These are phyloP conservation scores for Cotesia typhae DNA, from an alignment of 1,140 invertebrate species.

Conservation along the genomic window DNA sequence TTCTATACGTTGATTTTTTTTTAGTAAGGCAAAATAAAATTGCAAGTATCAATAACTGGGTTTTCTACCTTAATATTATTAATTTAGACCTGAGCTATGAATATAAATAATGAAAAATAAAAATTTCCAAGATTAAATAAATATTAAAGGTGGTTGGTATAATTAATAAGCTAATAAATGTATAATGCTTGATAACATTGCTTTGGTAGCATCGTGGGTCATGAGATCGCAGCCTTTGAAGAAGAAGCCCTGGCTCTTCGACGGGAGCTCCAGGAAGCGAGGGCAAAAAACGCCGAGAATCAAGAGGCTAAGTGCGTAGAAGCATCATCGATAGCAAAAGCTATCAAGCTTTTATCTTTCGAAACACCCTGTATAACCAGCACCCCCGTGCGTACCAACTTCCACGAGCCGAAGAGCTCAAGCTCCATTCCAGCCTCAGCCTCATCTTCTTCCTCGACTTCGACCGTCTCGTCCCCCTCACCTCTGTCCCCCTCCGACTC, in stretches of 20 bases:
- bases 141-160: not conserved
- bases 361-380: conserved; percentile 55
- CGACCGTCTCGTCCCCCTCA: conserved; percentile 17
- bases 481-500: conserved; percentile 39
- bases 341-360: conserved; percentile 56
- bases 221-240: conserved; percentile 63
- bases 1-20: no score
- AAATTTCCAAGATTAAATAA: no score
- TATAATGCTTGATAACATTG: conserved; percentile 25
- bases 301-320: conserved; percentile 63
- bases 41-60: no score
- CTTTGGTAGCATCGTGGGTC: conserved; percentile 56
- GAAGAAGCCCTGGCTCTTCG: conserved; percentile 61
- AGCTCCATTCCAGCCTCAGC: conserved; percentile 15
- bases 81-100: no score
- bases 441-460: conserved; percentile 28
- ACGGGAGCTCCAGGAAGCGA: conserved; percentile 61
- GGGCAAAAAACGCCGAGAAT: conserved; percentile 55
- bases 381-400: conserved; percentile 61
- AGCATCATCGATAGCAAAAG: conserved; percentile 48
- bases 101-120: no score
- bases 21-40: no score
- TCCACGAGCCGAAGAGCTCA: conserved; percentile 39
- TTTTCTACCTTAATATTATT: no score
- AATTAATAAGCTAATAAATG: not conserved